Evolutionary conservation across 2,113 vertebrate genomes (phyloP).

Genomic region (Gnathonemus longibarbis): DNA sequence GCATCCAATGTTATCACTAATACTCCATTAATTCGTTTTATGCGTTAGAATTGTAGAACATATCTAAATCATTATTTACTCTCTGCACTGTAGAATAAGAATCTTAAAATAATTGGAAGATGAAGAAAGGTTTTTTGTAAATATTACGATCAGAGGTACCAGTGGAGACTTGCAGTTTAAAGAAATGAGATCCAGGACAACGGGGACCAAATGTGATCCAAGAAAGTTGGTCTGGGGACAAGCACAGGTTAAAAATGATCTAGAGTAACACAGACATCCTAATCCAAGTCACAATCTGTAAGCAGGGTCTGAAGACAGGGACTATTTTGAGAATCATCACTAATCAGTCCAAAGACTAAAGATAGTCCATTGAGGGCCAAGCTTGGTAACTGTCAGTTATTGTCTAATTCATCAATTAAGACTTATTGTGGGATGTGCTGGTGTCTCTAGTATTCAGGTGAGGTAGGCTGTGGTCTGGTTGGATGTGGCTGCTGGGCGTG

Average conservation of each 20-base stretch:
- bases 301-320: neutral
- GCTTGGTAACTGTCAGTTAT: neutral
- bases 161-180: neutral
- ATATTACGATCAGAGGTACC: neutral
- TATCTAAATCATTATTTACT: neutral
- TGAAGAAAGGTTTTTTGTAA: neutral
- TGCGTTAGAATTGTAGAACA: neutral
- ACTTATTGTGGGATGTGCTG: neutral
- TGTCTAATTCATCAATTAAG: neutral
- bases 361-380: neutral
- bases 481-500: neutral
- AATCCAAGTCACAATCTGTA: neutral
- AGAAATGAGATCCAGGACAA: neutral
- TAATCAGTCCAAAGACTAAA: neutral
- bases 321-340: neutral
- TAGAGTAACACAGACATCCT: neutral
- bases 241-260: neutral
- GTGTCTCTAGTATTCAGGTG: neutral
- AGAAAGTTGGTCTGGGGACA: neutral
- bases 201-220: neutral
- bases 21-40: neutral
- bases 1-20: neutral
- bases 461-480: neutral
- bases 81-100: neutral
- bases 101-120: neutral